Evolutionary conservation across 2,113 vertebrate species (phyloP), one percentile per base, ranked within the genome.

Genomic region (Nettapus auritus): DNA sequence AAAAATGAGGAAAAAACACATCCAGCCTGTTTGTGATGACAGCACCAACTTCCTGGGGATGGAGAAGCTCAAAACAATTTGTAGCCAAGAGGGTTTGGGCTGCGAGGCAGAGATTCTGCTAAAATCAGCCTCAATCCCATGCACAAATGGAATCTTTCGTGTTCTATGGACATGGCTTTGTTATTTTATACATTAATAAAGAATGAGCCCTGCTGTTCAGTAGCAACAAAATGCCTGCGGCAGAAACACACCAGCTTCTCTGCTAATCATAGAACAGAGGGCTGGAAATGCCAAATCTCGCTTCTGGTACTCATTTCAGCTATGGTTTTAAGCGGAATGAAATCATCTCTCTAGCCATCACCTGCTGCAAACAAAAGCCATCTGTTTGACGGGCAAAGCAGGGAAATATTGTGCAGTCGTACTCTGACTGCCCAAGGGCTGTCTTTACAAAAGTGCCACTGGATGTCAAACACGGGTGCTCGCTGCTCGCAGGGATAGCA

Each of bases 31-130:
- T 82, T 40, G 59, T 19, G 31, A 42, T 26, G 42, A 42, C 17
- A 82, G 4, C 42, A 33, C 26, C 53, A 46, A 2, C 48, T 76
- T 85, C 40, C 55, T 44, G 26, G 19, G 16, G 36, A 73, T 17
- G 5, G 17, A 52, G 25, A 68, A 88, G 25, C 53, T 88, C 48
- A 60, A 88, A 90, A 64, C 3, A 68, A 59, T 86, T 90, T 17
- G 46, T 36, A 76, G 75, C 8, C 38, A 73, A 29, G 26, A 18
- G 48, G 16, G 36, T 26, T 55, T 14, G 9, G 22, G n/a, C 53
- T 69, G 6, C n/a, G 36, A 28, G 0, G 0, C 15, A 20, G 13
- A 42, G 7, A 48, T 4, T 9, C 40, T 66, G 46, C 8, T 2
- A 36, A 89, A 79, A 26, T 0, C 44, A 80, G 36, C n/a, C 40